Evolutionary conservation across 2,888 invertebrate genomes (phyloP), one percentile per base, ranked within the genome.

Genomic region (Cryptocheilus praepositus): DNA sequence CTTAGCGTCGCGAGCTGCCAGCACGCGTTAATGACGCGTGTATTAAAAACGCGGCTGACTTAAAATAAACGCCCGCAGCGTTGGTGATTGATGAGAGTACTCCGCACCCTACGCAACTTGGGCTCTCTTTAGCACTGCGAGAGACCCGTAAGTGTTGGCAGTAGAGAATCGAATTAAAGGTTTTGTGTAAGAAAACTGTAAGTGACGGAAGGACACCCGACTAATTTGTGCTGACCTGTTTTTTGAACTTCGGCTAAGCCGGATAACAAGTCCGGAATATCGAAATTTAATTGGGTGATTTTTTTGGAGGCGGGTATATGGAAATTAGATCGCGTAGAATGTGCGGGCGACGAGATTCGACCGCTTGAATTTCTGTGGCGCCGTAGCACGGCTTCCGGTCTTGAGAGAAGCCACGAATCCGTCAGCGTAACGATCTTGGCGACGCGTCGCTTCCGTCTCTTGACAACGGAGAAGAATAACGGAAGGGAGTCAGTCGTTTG

Each of bases 401-500:
- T 67, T 61, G 57, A 65, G 69, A 67, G 74, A 64, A 79, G 65
- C 63, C 75, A 49, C 69, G 67, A 58, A 84, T 85, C 80, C 88
- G 85, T 88, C 87, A 87, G 76, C 82, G 76, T 87, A 88, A 88
- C 86, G 88, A 88, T 85, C 88, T 88, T 78, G 84, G 82, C 86
- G 88, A 88, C 87, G 85, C 84, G 83, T 71, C 73, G 82, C 82
- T 87, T 86, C 87, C 86, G 84, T 70, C 80, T 83, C 83, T 84
- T 86, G 78, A 67, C 21, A 28, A 53, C 68, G 69, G 61, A 64
- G 71, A 62, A 36, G 56, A 56, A 56, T 11, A 28, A 55, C 11
- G 16, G 74, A 70, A 75, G 73, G 63, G 65, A 67, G 60, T 53
- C 69, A 70, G 71, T 78, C 74, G 73, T 80, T 80, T 75, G 79